Percentiles rank a stretch among this genome's conserved stretches.
Evolutionary conservation across 1,140 invertebrate genomes (phyloP).

Genomic region (Rhyzopertha dominica): DNA sequence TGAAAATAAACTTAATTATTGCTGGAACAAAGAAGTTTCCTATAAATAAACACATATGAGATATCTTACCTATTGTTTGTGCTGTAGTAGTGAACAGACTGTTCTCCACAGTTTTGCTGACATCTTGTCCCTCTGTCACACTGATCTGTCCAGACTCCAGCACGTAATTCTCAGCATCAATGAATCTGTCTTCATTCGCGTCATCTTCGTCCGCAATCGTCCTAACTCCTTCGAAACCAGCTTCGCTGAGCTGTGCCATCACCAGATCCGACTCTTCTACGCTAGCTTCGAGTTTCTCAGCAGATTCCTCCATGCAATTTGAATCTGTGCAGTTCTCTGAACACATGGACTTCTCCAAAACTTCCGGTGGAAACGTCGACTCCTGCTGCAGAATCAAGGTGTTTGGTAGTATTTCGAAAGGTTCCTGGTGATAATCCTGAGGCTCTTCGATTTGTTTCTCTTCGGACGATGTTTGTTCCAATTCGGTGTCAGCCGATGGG

Average conservation of each 20-base stretch:
- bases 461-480: conserved; percentile 3
- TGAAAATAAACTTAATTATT: too few species aligned
- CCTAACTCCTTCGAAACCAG: conserved; percentile 29
- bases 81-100: too few species aligned
- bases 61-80: too few species aligned
- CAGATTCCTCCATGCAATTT: conserved; percentile 27
- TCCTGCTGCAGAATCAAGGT: conserved; percentile 42
- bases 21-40: too few species aligned
- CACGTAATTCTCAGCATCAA: conserved; percentile 47
- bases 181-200: conserved; percentile 44
- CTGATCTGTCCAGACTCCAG: conserved; percentile 46
- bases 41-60: too few species aligned
- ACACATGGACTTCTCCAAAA: conserved; percentile 30
- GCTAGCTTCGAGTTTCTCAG: conserved; percentile 41
- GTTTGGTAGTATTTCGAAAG: conserved; percentile 34
- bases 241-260: conserved; percentile 31
- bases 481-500: conserved; percentile 11
- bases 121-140: too few species aligned
- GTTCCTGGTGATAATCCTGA: neutral
- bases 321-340: conserved; percentile 22
- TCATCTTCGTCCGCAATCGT: conserved; percentile 39
- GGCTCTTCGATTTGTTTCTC: conserved; percentile 4
- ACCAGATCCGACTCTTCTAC: conserved; percentile 45
- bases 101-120: too few species aligned
- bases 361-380: too few species aligned